Evolutionary conservation across 2,888 invertebrate genomes (phyloP), one percentile per base, ranked within the genome.

Genomic region (Unio pictorum): DNA sequence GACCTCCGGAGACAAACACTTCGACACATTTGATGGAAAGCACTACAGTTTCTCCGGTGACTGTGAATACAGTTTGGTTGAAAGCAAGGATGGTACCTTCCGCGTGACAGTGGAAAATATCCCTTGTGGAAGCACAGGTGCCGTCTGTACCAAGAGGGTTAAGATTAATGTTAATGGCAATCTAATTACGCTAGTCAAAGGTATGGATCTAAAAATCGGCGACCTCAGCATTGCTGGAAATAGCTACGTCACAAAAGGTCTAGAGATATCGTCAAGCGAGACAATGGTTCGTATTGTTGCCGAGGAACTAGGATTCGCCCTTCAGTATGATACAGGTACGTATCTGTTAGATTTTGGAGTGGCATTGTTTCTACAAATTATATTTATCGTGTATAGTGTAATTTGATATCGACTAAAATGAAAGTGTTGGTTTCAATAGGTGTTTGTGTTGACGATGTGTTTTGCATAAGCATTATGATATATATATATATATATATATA

Each of bases 1-100:
- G 45, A 94, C 95, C 0, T 96, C 96, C 95, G 96, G 96, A 6
- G 96, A 96, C 88, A 95, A 96, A 0, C 96, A 97, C 90, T 94
- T 95, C 86, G 93, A 93, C 82, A 95, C 95, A 0, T 96, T 95
- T 88, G 96, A 97, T 90, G 95, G 94, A 0, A 93, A 92, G 1
- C 92, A 93, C 73, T 96, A 93, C 87, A 95, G 96, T 87, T 96
- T 96, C 89, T 95, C 95, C 90, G 96, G 96, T 0, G 94, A 94
- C 71, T 97, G 97, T 87, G 94, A 95, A 69, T 96, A 96, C 81
- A 92, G 95, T n/a, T 59, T 78, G 4, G 55, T 55, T 20, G 26
- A 56, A 45, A 65, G 68, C 54, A 71, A 65, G 15, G 64, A 66
- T 55, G 67, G 68, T 26, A 65, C 65, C 1, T 77, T 95, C 86